Evolutionary conservation across 1,140 invertebrate genomes (phyloP).

Genomic region (Nylanderia fulva): DNA sequence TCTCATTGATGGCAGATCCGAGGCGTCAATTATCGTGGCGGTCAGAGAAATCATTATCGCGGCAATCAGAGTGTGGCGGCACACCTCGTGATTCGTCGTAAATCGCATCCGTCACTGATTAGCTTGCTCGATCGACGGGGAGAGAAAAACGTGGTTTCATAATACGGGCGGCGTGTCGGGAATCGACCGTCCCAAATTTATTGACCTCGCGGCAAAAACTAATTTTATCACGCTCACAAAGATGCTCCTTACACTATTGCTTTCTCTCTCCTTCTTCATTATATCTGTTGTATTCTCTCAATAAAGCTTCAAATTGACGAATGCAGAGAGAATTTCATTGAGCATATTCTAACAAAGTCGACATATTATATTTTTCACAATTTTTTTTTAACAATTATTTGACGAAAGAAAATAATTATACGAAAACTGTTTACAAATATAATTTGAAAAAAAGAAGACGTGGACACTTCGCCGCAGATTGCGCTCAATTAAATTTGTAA

Average conservation of each 20-base stretch:
- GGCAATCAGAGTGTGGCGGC: slow-evolving; percentile 80
- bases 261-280: background rate
- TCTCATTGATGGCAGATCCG: background rate
- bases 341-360: background rate
- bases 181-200: background rate
- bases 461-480: background rate
- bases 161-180: slow-evolving; percentile 38
- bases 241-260: background rate
- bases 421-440: background rate
- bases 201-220: background rate
- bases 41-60: slow-evolving; percentile 78
- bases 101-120: slow-evolving; percentile 74
- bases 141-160: slow-evolving; percentile 55
- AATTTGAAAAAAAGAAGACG: background rate
- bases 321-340: background rate
- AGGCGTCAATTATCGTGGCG: slow-evolving; percentile 72
- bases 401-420: background rate
- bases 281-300: background rate
- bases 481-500: slow-evolving; percentile 4
- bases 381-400: background rate
- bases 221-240: slow-evolving; percentile 10
- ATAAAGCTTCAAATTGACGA: background rate
- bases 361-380: background rate
- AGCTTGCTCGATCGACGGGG: slow-evolving; percentile 33
- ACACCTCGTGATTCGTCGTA: slow-evolving; percentile 75